Evolutionary conservation across 2,797 vertebrate genomes (phyloP).

Genomic region (Discoglossus pictus): DNA sequence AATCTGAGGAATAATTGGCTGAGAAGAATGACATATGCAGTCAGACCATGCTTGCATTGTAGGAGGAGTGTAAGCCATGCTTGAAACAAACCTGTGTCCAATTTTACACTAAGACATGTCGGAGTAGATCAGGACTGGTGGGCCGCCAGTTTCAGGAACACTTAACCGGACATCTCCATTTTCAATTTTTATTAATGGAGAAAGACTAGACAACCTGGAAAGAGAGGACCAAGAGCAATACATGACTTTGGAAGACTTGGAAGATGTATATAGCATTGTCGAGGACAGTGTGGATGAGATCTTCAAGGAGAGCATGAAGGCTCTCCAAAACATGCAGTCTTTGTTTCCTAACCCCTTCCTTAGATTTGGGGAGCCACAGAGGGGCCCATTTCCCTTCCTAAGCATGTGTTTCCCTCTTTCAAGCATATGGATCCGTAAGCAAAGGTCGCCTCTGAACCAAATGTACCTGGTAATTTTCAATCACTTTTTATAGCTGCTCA

Average conservation of each 20-base stretch:
- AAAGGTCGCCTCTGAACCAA: slow-evolving; percentile 46
- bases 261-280: slow-evolving; percentile 73
- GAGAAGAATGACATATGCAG: slow-evolving; percentile 79
- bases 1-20: slow-evolving; percentile 78
- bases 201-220: slow-evolving; percentile 79
- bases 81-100: slow-evolving; percentile 85
- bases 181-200: slow-evolving; percentile 86
- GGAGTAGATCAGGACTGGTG: slow-evolving; percentile 81
- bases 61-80: slow-evolving; percentile 92
- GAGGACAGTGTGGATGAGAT: slow-evolving; percentile 76
- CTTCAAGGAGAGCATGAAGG: slow-evolving; percentile 77
- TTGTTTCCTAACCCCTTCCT: slow-evolving; percentile 57
- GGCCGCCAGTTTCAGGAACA: slow-evolving; percentile 90
- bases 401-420: slow-evolving; percentile 27
- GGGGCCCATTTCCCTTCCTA: slow-evolving; percentile 56
- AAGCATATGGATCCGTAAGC: slow-evolving; percentile 58
- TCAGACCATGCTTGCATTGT: slow-evolving; percentile 79
- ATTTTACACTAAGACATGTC: slow-evolving; percentile 86
- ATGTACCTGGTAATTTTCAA: slow-evolving; percentile 77
- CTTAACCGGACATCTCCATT: slow-evolving; percentile 85
- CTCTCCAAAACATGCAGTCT: slow-evolving; percentile 64
- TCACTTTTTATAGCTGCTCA: slow-evolving; percentile 77
- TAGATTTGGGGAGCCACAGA: slow-evolving; percentile 46
- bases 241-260: slow-evolving; percentile 71
- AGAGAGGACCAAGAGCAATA: slow-evolving; percentile 76